Evolutionary conservation across 2,797 vertebrate genomes (phyloP), one percentile per base, ranked within the genome.

Genomic region (Platalea minor): DNA sequence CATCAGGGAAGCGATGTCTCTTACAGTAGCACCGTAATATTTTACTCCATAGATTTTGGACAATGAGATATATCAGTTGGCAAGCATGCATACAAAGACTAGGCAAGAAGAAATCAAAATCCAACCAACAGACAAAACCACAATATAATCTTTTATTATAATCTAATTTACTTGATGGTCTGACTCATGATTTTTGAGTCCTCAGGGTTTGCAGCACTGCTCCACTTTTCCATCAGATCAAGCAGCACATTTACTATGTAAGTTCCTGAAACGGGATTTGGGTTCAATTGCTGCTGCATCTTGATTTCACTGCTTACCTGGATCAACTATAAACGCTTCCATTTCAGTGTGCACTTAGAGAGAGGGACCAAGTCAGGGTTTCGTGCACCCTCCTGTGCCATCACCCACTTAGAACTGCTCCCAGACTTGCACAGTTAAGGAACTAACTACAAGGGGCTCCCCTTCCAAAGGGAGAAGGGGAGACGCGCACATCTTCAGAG

Each of bases 161-260:
- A 88, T 70, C 70, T 60, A 51, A 95, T 94, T 91, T 64, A 90
- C 76, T 95, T 37, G 28, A 90, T 24, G 69, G 91, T 50, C 94
- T 91, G 92, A 95, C 61, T 93, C 92, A 85, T 75, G 77, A 65
- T 35, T 68, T 72, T 65, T 37, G 63, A 76, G 77, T 88, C 88
- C 65, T 86, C 28, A 2, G 76, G 79, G 72, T 81, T 25, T 43
- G 63, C 67, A 76, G 59, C 75, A n/a, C 67, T 6, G 82, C 87
- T 93, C 56, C 72, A 5, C 78, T 80, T 75, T 20, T 53, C 68
- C 69, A 16, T 16, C 60, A 24, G 25, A 25, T 20, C 76, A 19
- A 78, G 77, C 69, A 13, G 57, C 69, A 21, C 45, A 26, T 23
- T 74, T 5, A 33, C 53, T 31, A 3, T 3, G 0, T 0, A 31